These are phyloP conservation scores for Astyanax mexicanus DNA, from an alignment of 2,797 vertebrate species.

Conservation along the genomic window DNA sequence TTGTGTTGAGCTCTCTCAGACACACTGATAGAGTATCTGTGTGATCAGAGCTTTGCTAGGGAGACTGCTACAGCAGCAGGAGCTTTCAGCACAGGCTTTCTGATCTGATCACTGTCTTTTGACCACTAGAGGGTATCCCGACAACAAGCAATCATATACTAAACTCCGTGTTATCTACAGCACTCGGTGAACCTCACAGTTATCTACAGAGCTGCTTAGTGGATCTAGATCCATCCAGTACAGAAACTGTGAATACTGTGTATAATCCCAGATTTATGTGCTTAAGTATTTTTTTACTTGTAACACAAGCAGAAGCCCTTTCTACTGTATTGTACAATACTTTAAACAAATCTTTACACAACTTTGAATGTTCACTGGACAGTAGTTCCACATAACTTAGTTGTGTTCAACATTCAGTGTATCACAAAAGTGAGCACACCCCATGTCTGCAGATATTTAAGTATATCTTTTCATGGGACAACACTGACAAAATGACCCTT, in stretches of 20 bases:
- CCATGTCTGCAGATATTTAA: no score
- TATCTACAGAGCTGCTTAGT: slow-evolving; percentile 1
- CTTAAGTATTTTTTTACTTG: no score
- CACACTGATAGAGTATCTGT: not conserved
- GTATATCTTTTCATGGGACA: no score
- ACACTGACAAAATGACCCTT: no score
- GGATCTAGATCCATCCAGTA: not conserved
- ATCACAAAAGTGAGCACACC: no score
- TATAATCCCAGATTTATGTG: not conserved
- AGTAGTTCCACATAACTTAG: no score
- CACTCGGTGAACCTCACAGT: not conserved
- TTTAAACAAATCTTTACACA: no score
- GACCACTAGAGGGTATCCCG: slow-evolving; percentile 64
- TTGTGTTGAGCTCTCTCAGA: not conserved
- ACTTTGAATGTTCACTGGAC: no score
- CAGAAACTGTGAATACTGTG: not conserved
- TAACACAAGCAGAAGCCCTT: no score
- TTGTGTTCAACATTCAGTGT: no score
- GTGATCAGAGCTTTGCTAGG: not conserved
- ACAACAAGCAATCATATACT: slow-evolving; percentile 54
- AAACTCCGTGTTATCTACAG: slow-evolving; percentile 10
- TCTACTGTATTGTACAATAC: no score
- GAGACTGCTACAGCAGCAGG: not conserved
- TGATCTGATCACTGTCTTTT: slow-evolving; percentile 52
- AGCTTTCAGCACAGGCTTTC: not conserved